Base-by-base conservation (phyloP, 2,113 vertebrate species). In the Pterocles burchelli region DNA sequence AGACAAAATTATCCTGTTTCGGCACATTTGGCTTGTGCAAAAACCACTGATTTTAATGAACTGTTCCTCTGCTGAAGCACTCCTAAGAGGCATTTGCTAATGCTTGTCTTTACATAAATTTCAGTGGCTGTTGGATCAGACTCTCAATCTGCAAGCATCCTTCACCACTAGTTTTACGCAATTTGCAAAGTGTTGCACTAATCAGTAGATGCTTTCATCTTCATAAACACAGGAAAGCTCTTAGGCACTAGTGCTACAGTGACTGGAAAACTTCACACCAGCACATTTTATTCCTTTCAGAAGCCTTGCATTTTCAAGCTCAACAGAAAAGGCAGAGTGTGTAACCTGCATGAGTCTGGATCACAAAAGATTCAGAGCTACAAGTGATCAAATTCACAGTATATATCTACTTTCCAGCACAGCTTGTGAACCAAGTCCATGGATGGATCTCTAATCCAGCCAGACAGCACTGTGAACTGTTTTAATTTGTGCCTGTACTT, bases 171-270 rank as follows among this genome's bases (percentile, higher is more conserved):
- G 93, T 71, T 90, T 86, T n/a, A 36, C 45, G 66, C 85, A 67
- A 93, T 91, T 88, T 83, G 78, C 36, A 36, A 49, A 90, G 54
- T 49, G 57, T 78, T 88, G 75, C 65, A 61, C 88, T 96, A 84
- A 96, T 94, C 79, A 93, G 90, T 33, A 80, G 61, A 71, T 81
- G 52, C 65, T 95, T 93, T 92, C 71, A 92, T 96, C 92, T 90
- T 83, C 83, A 65, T 81, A 91, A 95, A 88, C n/a, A 59, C 72
- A 93, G 49, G 45, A 93, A 75, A 92, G 25, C 73, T 90, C 73
- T 81, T 29, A 49, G 38, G 52, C 41, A 59, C 52, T 63, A 41
- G 49, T 34, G 55, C 38, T 83, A 54, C 24, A 67, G 33, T 20
- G 10, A 71, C 43, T 45, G 16, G 10, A 91, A 22, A 74, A 91